phyloP scores from a whole-genome alignment of 1,140 invertebrate genomes.

The Penaeus vannamei region DNA sequence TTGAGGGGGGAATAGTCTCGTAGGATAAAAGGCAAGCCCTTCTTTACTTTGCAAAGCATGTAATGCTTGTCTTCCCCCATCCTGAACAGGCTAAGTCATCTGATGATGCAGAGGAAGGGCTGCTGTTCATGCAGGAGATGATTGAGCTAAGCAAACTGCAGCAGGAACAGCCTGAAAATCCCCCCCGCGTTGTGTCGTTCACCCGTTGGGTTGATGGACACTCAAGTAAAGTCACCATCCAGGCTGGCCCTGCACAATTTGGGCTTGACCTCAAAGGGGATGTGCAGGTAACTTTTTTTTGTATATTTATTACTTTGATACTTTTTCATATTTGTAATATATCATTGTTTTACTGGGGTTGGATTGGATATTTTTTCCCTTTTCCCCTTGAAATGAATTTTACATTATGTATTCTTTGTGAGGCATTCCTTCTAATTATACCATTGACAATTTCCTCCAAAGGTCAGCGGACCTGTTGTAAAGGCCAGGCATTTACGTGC shows the following conservation, averaged over 20 bases:
- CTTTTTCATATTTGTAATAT: not conserved
- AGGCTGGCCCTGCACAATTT: constrained; percentile 93
- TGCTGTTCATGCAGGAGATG: constrained; percentile 98
- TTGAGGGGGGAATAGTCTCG: not conserved
- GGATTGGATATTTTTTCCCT: no score
- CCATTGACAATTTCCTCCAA: not conserved
- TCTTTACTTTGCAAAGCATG: no score
- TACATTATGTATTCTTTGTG: not conserved
- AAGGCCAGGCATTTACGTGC: constrained; percentile 80
- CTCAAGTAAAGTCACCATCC: constrained; percentile 73
- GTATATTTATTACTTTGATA: constrained; percentile 23
- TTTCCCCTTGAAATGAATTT: no score
- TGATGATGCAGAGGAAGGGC: constrained; percentile 90
- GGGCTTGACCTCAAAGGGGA: constrained; percentile 74
- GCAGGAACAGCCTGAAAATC: constrained; percentile 76
- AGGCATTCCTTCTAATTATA: not conserved
- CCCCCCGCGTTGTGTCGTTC: constrained; percentile 77
- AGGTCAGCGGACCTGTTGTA: constrained; percentile 77
- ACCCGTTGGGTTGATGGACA: constrained; percentile 68
- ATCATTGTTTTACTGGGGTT: no score
- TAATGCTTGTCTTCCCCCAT: not conserved
- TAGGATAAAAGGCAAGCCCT: not conserved
- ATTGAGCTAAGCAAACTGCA: constrained; percentile 87
- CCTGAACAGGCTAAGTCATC: constrained; percentile 83
- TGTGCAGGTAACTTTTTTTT: constrained; percentile 34